Conservation (phyloP, 2,113 vertebrate species). For the Petromus typicus region DNA sequence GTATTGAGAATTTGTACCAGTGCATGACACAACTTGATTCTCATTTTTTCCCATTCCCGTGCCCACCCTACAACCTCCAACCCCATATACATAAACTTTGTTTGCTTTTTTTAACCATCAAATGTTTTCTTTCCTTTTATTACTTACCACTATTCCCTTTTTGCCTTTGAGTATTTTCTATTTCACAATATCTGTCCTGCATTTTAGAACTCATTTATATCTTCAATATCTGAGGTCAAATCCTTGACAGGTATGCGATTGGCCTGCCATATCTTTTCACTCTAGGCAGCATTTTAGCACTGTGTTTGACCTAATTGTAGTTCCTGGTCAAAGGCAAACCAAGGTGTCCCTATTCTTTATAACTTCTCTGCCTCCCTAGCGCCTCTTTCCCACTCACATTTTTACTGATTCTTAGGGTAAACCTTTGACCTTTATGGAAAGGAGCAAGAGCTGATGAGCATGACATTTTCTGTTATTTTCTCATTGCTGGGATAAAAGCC, state of each 20-base stretch:
- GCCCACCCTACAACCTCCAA: no score
- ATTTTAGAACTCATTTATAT: no score
- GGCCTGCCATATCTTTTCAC: background rate
- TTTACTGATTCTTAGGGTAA: background rate
- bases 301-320: background rate
- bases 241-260: background rate
- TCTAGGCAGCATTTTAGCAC: background rate
- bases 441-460: background rate
- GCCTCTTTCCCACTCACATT: rapidly evolving
- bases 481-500: background rate
- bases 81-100: no score
- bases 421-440: background rate
- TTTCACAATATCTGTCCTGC: no score
- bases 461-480: background rate
- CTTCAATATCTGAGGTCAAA: background rate
- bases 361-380: rapidly evolving
- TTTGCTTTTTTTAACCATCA: no score
- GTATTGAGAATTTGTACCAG: no score
- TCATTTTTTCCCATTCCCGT: no score
- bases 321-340: background rate
- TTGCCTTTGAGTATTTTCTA: no score
- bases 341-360: background rate
- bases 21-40: no score
- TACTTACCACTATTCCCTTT: no score
- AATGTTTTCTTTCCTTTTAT: no score